Evolutionary conservation across 1,140 invertebrate genomes (phyloP), one percentile per base, ranked within the genome.

Genomic region (Aphaenogaster ashmeadi): DNA sequence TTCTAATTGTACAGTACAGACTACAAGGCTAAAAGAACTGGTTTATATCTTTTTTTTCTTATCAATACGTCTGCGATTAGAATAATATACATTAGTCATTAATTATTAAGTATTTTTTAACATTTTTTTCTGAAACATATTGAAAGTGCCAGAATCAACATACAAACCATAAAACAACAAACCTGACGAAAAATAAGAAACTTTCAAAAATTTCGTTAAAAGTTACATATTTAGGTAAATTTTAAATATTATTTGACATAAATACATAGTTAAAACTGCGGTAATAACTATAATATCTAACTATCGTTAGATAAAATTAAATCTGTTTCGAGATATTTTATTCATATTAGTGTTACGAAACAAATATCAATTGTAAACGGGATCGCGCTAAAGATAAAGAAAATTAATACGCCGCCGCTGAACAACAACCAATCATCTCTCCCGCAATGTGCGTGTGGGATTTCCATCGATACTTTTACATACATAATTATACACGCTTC

Each of bases 401-500:
- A 69, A 69, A 81, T 44, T 71, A 81, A 81, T 81, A 71, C 44
- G 80, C 74, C 78, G 52, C 66, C 71, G 87, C 83, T 80, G 90
- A 89, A 78, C 72, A 88, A 1, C 13, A 72, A 56, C 33, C 21
- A 88, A 62, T 62, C 62, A 74, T 3, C 9, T 21, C 27, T 21
- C 33, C 71, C 18, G 58, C 86, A 72, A 69, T 52, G 15, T 50
- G 58, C 44, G 41, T 78, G 58, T 87, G 54, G 54, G 81, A 78
- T 74, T 87, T 87, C 44, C 78, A 89, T 62, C 80, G 18, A 84
- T 62, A 86, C 50, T 89, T 75, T 89, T 87, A 86, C 87, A 84
- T 75, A 91, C 80, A 87, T 84, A 89, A 92, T 86, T 88, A 90
- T 92, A 93, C 91, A 91, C 91, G 90, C 89, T 79, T 87, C 58